Conservation (phyloP, 2,888 invertebrate species). For the Drosophila cracens region DNA sequence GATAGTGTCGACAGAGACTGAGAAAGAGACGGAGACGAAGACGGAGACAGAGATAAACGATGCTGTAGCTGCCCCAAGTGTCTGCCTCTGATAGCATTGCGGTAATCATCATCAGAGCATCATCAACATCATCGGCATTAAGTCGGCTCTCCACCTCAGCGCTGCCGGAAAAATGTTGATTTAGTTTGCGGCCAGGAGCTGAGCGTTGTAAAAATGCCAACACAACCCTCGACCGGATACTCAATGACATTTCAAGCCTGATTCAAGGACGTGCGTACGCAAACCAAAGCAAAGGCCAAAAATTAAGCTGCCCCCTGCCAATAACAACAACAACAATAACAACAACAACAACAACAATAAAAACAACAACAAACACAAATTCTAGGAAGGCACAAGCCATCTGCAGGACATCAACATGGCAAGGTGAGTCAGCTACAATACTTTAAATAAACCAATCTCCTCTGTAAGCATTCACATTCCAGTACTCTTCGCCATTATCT, state of each 20-base stretch:
- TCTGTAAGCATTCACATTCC: not conserved
- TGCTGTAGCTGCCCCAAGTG: constrained; percentile 46
- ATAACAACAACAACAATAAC: not conserved
- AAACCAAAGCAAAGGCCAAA: constrained; percentile 37
- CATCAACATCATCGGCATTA: constrained; percentile 55
- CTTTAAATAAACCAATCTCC: not conserved
- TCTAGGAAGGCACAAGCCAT: constrained; percentile 14
- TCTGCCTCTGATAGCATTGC: constrained; percentile 53
- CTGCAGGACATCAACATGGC: constrained; percentile 52
- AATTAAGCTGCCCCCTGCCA: constrained; percentile 23
- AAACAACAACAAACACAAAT: not conserved
- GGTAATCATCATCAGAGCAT: constrained; percentile 53
- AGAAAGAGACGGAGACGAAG: constrained; percentile 1
- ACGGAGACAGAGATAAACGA: constrained; percentile 61
- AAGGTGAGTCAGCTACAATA: constrained; percentile 44
- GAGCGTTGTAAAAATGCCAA: constrained; percentile 61
- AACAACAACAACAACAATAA: not conserved
- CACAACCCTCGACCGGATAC: constrained; percentile 34
- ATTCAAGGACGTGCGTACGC: constrained; percentile 46
- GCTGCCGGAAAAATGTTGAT: constrained; percentile 55
- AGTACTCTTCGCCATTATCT: not conserved
- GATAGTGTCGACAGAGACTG: constrained; percentile 17
- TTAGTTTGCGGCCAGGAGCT: constrained; percentile 58
- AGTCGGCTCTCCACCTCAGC: not conserved
- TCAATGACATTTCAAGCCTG: constrained; percentile 60